Conservation (phyloP, 2,888 invertebrate genomes). For the Oligia latruncula region DNA sequence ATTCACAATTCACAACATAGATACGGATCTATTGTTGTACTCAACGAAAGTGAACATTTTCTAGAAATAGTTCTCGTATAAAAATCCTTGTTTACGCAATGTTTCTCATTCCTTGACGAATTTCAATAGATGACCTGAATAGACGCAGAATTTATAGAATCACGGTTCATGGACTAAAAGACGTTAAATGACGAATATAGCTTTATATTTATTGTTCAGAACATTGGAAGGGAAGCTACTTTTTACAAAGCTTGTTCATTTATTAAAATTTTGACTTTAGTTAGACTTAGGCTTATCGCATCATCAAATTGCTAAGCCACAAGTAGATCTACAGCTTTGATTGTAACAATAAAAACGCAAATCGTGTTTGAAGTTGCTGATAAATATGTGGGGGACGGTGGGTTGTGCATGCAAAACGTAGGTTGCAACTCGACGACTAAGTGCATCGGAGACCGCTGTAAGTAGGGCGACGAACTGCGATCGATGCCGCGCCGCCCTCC, state of each 20-base stretch:
- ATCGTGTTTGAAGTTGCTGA: slow-evolving; percentile 57
- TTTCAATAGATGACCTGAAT: slow-evolving; percentile 60
- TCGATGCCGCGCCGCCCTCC: slow-evolving; percentile 87
- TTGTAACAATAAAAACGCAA: slow-evolving; percentile 48
- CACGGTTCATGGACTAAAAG: slow-evolving; percentile 11
- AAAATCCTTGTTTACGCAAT: slow-evolving; percentile 59
- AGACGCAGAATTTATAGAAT: slow-evolving; percentile 46
- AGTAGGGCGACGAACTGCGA: slow-evolving; percentile 90
- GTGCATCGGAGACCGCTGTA: slow-evolving; percentile 86
- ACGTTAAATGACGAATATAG: slow-evolving; percentile 9
- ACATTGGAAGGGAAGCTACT: background rate
- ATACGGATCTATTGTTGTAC: slow-evolving; percentile 60
- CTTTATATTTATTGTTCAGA: slow-evolving; percentile 19
- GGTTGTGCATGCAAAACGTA: slow-evolving; percentile 74
- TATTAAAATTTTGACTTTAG: background rate
- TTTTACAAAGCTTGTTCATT: background rate
- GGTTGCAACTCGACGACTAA: slow-evolving; percentile 81
- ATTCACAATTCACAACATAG: slow-evolving; percentile 48
- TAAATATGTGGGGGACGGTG: slow-evolving; percentile 53
- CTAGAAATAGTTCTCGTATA: slow-evolving; percentile 59
- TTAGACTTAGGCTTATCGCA: background rate
- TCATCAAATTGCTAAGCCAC: slow-evolving; percentile 1
- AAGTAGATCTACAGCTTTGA: slow-evolving; percentile 15
- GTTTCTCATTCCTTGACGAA: slow-evolving; percentile 53
- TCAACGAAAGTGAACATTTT: slow-evolving; percentile 56